These are phyloP conservation scores for Callithrix jacchus DNA, from an alignment of 2,113 vertebrate genomes.

Conservation along the genomic window DNA sequence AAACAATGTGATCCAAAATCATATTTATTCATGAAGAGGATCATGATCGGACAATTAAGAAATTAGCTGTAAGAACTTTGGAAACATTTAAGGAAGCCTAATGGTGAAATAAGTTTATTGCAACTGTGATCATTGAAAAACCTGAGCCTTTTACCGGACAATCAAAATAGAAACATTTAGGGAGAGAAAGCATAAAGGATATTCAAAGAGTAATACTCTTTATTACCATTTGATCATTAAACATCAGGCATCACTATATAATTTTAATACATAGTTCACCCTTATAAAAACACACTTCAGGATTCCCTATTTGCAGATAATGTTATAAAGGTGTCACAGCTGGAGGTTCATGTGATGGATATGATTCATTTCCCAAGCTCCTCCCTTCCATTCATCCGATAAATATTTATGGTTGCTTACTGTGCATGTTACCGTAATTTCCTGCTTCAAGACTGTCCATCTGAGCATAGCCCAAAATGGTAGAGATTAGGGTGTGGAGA, in stretches of 20 bases:
- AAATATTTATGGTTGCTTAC: too few relatives aligned
- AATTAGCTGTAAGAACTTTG: background rate
- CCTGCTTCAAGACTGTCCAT: background rate
- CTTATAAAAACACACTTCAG: background rate
- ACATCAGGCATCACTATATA: background rate
- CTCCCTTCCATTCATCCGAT: too few relatives aligned
- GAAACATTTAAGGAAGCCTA: background rate
- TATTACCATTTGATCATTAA: background rate
- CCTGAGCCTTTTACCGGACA: background rate
- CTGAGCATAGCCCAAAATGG: too few relatives aligned
- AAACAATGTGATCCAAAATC: background rate
- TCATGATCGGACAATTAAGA: background rate
- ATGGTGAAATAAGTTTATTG: background rate
- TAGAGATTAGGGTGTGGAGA: rapidly evolving
- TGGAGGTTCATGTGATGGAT: rapidly evolving
- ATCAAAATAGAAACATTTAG: background rate
- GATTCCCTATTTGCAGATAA: background rate
- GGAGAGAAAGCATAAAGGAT: background rate
- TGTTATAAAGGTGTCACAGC: too few relatives aligned
- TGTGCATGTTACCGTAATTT: too few relatives aligned
- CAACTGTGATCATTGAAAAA: background rate
- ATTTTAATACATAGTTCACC: background rate
- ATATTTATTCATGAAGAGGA: background rate
- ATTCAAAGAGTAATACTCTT: background rate
- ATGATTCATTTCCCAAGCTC: too few relatives aligned